Evolutionary conservation across 1,140 invertebrate genomes (phyloP).

Genomic region (Brachionus asplanchnoidis): DNA sequence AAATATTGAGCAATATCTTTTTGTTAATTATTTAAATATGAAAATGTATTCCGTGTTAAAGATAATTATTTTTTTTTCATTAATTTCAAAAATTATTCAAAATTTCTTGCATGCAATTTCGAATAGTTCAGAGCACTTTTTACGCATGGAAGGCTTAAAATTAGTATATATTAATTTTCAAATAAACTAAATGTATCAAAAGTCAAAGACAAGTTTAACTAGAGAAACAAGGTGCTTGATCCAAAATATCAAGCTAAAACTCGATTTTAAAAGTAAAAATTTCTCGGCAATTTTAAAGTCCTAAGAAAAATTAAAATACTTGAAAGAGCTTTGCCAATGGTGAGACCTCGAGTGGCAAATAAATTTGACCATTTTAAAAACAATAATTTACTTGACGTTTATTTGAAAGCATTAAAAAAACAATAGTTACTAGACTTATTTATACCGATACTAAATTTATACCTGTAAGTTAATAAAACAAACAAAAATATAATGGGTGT

Average conservation of each 20-base stretch:
- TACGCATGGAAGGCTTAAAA: background rate
- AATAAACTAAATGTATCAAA: background rate
- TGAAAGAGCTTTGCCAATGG: background rate
- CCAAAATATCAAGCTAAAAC: background rate
- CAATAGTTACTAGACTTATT: background rate
- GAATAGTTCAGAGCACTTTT: background rate
- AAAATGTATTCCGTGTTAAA: background rate
- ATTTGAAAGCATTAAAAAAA: background rate
- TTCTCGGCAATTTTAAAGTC: background rate
- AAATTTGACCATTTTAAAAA: background rate
- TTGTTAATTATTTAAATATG: too few relatives aligned
- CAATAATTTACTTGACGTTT: background rate
- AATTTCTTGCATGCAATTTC: background rate
- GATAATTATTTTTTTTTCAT: background rate
- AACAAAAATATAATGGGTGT: background rate
- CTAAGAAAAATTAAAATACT: background rate
- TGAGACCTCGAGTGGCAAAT: background rate
- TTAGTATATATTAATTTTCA: background rate
- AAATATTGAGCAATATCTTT: too few relatives aligned
- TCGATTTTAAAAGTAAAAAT: background rate
- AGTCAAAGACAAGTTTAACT: background rate
- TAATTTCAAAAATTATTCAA: background rate
- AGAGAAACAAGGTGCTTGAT: background rate
- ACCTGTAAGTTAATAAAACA: background rate
- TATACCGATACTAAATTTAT: background rate